Base-by-base conservation (phyloP, 2,888 invertebrate species). In the Pseudolycoriella hygida region DNA sequence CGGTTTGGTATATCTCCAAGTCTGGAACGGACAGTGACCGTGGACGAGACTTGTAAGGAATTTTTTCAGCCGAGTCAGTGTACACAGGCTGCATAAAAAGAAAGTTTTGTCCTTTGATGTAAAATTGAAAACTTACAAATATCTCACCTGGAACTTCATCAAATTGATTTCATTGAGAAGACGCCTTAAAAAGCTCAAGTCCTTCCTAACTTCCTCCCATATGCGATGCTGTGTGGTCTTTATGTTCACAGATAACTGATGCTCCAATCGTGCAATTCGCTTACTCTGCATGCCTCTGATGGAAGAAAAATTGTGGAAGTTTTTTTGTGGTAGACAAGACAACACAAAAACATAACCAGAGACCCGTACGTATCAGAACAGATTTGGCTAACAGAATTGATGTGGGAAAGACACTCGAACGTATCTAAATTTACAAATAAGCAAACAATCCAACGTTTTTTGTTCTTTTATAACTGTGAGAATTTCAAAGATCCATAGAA, bases 91-190 rank as follows among this genome's bases (percentile, higher is more conserved):
- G 81, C 79, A 81, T 82, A 66, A 43, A 68, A 68, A 52, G 47
- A 49, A 42, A 53, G 48, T 41, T 37, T 39, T 43, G 39, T 18
- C 5, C 8, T 6, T 8, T 6, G 25, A 25, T 25, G 8, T 25
- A 8, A 25, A 25, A 8, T 25, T 4, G 5, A 25, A 8, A 25
- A 4, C 8, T 4, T 6, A 25, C 25, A 25, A 8, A 25, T 6
- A 40, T 49, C 57, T 64, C 60, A 81, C 82, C 76, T 85, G 86
- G 47, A 87, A 77, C 67, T 81, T 80, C 53, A 83, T 72, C 50
- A 89, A 70, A 55, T 88, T 80, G 17, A 88, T 72, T 66, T 89
- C 88, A 57, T 85, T 84, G 47, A 85, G 74, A 44, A 83, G 74
- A 53, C 80, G 72, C 47, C 84, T 69, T 48, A 85, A 69, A 53